Evolutionary conservation across 2,113 vertebrate species (phyloP).

Genomic region (Hemichromis elongatus): DNA sequence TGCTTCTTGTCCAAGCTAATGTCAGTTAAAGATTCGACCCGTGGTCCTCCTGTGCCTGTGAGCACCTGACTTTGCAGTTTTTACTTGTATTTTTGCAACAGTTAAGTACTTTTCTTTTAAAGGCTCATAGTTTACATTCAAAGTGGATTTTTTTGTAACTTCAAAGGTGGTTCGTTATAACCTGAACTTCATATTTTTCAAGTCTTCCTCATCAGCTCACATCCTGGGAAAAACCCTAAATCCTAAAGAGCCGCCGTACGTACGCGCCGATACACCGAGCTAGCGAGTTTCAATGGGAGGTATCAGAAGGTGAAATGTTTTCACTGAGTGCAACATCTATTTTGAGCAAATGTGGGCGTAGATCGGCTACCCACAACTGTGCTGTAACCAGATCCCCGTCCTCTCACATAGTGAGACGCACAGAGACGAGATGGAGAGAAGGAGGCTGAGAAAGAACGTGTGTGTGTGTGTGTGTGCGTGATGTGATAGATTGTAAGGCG

Average conservation of each 20-base stretch:
- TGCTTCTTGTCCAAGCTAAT: background rate
- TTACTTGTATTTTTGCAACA: background rate
- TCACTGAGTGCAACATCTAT: constrained; percentile 27
- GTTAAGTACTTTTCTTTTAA: background rate
- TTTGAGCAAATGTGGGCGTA: constrained; percentile 21
- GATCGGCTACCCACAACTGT: constrained; percentile 1
- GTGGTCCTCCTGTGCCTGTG: constrained; percentile 27
- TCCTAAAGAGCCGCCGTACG: background rate
- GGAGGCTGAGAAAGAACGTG: background rate
- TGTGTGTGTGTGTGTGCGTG: background rate
- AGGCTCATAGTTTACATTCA: constrained; percentile 39
- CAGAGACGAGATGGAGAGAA: background rate
- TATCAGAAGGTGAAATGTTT: constrained; percentile 31
- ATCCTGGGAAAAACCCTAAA: background rate
- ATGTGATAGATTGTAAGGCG: constrained; percentile 55
- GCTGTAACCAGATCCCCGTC: constrained; percentile 18
- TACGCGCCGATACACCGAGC: background rate
- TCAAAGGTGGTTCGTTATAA: constrained; percentile 3
- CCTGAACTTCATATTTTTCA: constrained; percentile 26
- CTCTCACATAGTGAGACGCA: constrained; percentile 30
- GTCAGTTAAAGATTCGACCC: background rate
- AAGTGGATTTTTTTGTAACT: background rate
- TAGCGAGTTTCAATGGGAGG: constrained; percentile 38
- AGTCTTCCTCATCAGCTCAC: constrained; percentile 12
- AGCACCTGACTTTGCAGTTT: constrained; percentile 20